These are phyloP conservation scores for Globia sparganii DNA, from an alignment of 2,888 invertebrate genomes.

Conservation along the genomic window DNA sequence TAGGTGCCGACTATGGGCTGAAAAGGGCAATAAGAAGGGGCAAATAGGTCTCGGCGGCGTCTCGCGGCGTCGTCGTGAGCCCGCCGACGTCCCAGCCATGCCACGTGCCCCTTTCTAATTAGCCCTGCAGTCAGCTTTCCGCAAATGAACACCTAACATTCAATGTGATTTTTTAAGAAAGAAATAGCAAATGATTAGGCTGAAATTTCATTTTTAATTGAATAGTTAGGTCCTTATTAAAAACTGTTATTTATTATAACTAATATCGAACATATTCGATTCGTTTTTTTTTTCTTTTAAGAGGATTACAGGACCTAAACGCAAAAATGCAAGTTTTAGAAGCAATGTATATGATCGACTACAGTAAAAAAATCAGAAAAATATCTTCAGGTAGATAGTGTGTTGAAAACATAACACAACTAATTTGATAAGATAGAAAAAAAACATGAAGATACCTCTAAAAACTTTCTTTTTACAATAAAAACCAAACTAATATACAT, in stretches of 20 bases:
- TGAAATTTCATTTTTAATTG: background rate
- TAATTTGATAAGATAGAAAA: too few relatives aligned
- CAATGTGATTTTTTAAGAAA: slow-evolving; percentile 21
- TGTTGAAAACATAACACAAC: too few relatives aligned
- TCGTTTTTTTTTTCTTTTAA: too few relatives aligned
- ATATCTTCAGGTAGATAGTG: too few relatives aligned
- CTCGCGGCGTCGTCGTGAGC: slow-evolving; percentile 58
- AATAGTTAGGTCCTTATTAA: background rate
- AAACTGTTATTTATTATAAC: background rate
- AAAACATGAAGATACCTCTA: too few relatives aligned
- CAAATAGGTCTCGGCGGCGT: slow-evolving; percentile 64
- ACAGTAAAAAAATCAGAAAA: too few relatives aligned
- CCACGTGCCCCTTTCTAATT: slow-evolving; percentile 78
- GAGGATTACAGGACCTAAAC: too few relatives aligned
- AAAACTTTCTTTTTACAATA: too few relatives aligned
- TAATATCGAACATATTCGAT: too few relatives aligned
- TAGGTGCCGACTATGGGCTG: slow-evolving; percentile 62
- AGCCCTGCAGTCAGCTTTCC: slow-evolving; percentile 68
- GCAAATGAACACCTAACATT: slow-evolving; percentile 42
- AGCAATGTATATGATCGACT: too few relatives aligned
- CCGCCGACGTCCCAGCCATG: slow-evolving; percentile 62
- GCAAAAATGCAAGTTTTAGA: too few relatives aligned
- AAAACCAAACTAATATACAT: too few relatives aligned
- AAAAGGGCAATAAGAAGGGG: slow-evolving; percentile 72
- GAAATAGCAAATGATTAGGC: background rate